These are phyloP conservation scores for Dryomyza anilis DNA, from an alignment of 2,888 invertebrate genomes.

Conservation along the genomic window DNA sequence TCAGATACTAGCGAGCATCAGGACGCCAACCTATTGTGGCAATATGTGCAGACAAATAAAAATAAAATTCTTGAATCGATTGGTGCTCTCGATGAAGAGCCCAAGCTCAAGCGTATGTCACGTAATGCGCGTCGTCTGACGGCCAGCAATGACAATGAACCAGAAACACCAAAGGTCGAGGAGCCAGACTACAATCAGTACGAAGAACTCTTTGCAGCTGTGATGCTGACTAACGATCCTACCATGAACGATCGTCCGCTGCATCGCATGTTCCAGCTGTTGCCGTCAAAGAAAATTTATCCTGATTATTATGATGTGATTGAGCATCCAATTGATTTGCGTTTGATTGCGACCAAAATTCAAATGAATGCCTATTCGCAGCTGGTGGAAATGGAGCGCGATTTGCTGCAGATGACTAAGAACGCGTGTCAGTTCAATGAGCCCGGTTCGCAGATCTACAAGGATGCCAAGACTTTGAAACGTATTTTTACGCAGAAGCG, in stretches of 20 bases:
- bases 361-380: slow-evolving; percentile 80
- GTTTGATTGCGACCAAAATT: slow-evolving; percentile 89
- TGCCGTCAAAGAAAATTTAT: slow-evolving; percentile 91
- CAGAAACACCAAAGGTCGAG: slow-evolving; percentile 72
- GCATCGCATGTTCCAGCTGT: slow-evolving; percentile 84
- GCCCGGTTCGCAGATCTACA: slow-evolving; percentile 94
- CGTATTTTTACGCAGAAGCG: slow-evolving; percentile 72
- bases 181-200: slow-evolving; percentile 78
- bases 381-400: slow-evolving; percentile 84
- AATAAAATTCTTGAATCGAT: slow-evolving; percentile 55
- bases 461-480: slow-evolving; percentile 88
- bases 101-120: slow-evolving; percentile 50
- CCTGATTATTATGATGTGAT: slow-evolving; percentile 96
- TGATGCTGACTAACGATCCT: slow-evolving; percentile 84
- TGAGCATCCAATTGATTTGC: slow-evolving; percentile 91
- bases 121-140: slow-evolving; percentile 55
- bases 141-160: slow-evolving; percentile 62
- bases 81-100: slow-evolving; percentile 55
- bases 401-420: slow-evolving; percentile 86
- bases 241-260: slow-evolving; percentile 75
- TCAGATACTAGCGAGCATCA: slow-evolving; percentile 82
- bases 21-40: slow-evolving; percentile 88
- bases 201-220: slow-evolving; percentile 86
- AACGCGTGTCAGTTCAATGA: slow-evolving; percentile 97
- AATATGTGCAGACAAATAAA: slow-evolving; percentile 70